Base-by-base conservation (phyloP, 2,888 invertebrate species). In the Stenichneumon culpator region DNA sequence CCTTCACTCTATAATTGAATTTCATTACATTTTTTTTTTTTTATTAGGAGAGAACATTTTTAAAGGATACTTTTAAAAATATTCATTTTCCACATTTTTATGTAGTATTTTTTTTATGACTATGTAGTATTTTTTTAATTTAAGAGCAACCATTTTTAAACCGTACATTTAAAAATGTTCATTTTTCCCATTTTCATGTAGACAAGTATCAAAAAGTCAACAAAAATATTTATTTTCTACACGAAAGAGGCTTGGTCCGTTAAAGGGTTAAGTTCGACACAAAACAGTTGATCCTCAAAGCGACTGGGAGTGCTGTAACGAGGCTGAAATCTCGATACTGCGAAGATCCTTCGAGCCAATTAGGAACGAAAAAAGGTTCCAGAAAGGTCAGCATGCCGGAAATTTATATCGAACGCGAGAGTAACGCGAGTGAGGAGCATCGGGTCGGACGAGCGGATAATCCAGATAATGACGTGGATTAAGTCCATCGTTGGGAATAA, bases 381-480 rank as follows among this genome's bases (percentile, higher is more conserved):
- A 0, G 9, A 16, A 32, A 28, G 16, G 60, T 16, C 16, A 0
- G 16, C 0, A 60, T 16, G 2, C 16, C 5, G 32, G 2, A 14
- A 16, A 16, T 25, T n/a, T 14, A n/a, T 28, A 60, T 57, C 6
- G n/a, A 28, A 60, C 6, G 9, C 60, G n/a, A 14, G 25, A 28
- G 16, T 4, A 7, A 1, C 60, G 60, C 25, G 60, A 60, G 5
- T 14, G 7, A 1, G 14, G 28, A 16, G 25, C 32, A 32, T 60
- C 32, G 16, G 32, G 25, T 60, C 9, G 16, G 28, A 28, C 60
- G 14, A 14, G 25, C 9, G 22, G 19, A 89, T 89, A 90, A 91
- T 90, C 90, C 87, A 78, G 84, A 89, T 88, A 88, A 90, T 89
- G 89, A 89, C 87, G 87, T 77, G 88, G 89, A 91, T 91, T 90